phyloP scores from a whole-genome alignment of 1,140 invertebrate genomes.

The Ceratosolen solmsi region DNA sequence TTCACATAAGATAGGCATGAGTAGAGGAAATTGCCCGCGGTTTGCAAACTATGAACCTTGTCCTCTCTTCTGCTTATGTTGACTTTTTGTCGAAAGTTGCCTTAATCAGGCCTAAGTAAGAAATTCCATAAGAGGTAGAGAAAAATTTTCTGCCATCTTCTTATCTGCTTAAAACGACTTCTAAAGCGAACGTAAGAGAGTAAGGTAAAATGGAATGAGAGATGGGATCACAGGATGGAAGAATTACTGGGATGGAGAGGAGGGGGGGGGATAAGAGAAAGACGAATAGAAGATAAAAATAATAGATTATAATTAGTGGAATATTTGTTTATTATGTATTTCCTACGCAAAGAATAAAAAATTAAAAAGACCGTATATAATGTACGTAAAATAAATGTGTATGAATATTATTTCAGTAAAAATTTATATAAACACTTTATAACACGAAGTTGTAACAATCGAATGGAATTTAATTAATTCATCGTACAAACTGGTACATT shows the following conservation, averaged over 20 bases:
- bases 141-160: background rate
- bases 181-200: background rate
- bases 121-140: conserved; percentile 13
- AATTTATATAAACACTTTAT: no score
- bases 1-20: background rate
- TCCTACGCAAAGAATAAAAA: no score
- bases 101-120: conserved; percentile 43
- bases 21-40: background rate
- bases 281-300: background rate
- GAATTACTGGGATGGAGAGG: background rate
- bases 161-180: background rate
- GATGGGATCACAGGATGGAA: no score
- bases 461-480: no score
- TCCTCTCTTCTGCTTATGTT: conserved; percentile 26
- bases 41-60: background rate
- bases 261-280: background rate
- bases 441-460: no score
- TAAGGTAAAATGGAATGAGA: background rate
- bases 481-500: no score
- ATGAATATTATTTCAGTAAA: no score
- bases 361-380: no score
- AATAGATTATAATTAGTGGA: no score
- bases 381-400: no score
- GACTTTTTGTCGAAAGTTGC: conserved; percentile 31
- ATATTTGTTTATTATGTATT: no score